Evolutionary conservation across 2,797 vertebrate genomes (phyloP).

Genomic region (Sebastes cheni): DNA sequence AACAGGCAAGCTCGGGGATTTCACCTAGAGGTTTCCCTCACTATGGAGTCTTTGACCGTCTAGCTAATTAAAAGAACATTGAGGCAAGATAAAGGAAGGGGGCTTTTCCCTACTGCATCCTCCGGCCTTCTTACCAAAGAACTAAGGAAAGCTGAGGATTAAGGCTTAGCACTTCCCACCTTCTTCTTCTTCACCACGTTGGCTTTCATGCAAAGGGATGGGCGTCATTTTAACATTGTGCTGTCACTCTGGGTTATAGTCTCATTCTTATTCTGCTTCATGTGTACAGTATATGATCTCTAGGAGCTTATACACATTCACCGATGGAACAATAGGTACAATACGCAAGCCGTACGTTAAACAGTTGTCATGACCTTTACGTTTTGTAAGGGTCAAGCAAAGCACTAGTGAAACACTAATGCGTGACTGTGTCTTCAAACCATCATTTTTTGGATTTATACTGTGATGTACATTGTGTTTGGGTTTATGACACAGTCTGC

Average conservation of each 20-base stretch:
- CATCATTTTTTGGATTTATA: neutral
- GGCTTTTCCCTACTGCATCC: constrained; percentile 27
- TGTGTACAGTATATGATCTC: neutral
- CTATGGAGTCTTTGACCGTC: constrained; percentile 22
- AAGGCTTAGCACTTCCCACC: constrained; percentile 17
- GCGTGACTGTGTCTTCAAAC: neutral
- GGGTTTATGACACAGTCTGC: neutral
- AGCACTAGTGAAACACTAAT: neutral
- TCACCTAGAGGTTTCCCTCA: constrained; percentile 28
- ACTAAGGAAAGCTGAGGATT: constrained; percentile 31
- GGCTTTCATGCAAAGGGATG: neutral
- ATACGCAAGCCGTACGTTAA: neutral
- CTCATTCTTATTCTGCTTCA: neutral
- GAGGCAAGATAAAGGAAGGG: constrained; percentile 15
- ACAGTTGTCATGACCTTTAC: neutral
- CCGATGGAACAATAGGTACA: neutral
- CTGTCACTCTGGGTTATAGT: neutral
- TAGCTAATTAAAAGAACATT: constrained; percentile 49
- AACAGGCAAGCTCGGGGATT: constrained; percentile 17
- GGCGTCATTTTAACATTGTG: neutral
- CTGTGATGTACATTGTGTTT: neutral
- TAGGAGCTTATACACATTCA: neutral
- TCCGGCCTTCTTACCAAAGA: constrained; percentile 18
- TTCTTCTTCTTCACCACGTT: constrained; percentile 3
- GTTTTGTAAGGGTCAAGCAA: neutral